Conservation (phyloP, 2,797 vertebrate species). For the Cyprinella venusta region DNA sequence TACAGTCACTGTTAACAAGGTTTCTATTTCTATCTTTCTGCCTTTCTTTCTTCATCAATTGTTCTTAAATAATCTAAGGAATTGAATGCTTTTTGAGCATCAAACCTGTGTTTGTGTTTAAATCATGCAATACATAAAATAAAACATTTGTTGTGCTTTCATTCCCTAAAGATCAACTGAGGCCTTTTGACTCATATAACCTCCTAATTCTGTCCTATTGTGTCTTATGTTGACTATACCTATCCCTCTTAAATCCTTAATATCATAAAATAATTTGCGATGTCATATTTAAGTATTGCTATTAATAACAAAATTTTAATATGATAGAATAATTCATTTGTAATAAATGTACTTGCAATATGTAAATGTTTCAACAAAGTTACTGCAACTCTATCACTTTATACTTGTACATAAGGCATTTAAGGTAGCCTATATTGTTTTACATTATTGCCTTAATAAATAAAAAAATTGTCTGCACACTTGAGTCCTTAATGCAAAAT, state of each 20-base stretch:
- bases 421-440: neutral
- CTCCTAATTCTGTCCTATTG: neutral
- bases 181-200: neutral
- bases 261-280: no score
- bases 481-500: no score
- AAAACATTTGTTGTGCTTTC: neutral
- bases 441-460: no score
- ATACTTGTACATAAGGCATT: no score
- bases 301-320: no score
- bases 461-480: no score
- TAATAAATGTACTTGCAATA: no score
- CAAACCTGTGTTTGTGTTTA: neutral
- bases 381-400: neutral
- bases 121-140: neutral
- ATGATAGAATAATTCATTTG: no score
- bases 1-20: neutral
- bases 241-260: no score
- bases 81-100: neutral
- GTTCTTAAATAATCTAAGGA: no score
- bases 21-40: neutral
- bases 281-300: no score
- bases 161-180: neutral
- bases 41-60: neutral
- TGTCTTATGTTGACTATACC: no score
- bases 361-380: neutral